phyloP scores from a whole-genome alignment of 1,140 invertebrate genomes.

The Archivesica marissinica region DNA sequence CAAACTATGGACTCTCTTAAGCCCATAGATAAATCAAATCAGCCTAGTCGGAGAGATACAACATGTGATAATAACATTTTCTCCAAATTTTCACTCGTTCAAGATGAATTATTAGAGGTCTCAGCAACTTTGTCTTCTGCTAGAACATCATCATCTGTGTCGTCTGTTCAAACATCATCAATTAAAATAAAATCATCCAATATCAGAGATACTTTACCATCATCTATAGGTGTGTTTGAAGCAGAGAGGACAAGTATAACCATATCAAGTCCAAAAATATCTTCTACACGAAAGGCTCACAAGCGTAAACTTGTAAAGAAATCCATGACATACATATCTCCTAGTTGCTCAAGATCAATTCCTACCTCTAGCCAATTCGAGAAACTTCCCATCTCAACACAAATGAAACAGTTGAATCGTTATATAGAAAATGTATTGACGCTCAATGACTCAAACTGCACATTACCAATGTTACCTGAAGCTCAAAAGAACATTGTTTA shows the following conservation, averaged over 20 bases:
- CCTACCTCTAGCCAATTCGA: neutral
- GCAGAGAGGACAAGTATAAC: neutral
- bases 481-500: neutral
- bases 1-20: neutral
- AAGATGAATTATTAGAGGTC: neutral
- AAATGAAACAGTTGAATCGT: neutral
- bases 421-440: slow-evolving; percentile 4
- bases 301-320: neutral
- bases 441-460: neutral
- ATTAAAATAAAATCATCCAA: neutral
- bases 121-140: neutral
- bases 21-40: neutral
- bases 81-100: neutral
- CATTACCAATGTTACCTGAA: neutral
- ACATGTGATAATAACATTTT: neutral
- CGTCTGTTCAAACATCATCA: neutral
- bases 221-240: neutral
- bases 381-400: neutral
- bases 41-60: neutral
- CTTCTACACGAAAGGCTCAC: neutral
- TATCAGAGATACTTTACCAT: too few species aligned
- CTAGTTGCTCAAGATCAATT: neutral
- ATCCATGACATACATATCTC: neutral
- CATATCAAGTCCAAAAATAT: neutral
- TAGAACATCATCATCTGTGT: neutral